Base-by-base conservation (phyloP, 2,113 vertebrate species). In the Sakesphorus luctuosus region DNA sequence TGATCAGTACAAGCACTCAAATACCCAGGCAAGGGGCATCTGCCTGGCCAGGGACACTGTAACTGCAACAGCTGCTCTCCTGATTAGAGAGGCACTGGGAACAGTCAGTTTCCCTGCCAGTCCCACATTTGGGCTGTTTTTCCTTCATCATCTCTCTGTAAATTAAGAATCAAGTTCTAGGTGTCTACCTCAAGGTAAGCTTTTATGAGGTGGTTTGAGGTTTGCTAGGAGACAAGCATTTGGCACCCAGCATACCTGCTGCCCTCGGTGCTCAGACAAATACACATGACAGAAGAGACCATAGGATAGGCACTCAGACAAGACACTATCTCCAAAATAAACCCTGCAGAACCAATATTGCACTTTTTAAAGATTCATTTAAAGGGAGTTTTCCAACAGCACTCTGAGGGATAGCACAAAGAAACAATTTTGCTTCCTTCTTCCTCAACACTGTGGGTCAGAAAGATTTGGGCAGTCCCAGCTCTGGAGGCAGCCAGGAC, bases 241-340 rank as follows among this genome's bases (percentile, higher is more conserved):
- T 75, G 40, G 36, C 59, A 86, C 46, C 63, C 25, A 40, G 63
- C 33, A 26, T 14, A 71, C 19, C 8, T 5, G 4, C 29, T 7
- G 1, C 24, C 62, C 87, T 21, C 2, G 0, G 15, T 28, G 35
- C 40, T 56, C 3, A 0, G 47, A 33, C 61, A 78, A 66, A 72
- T 6, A 85, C 1, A 0, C 20, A 19, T 0, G 0, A 33, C 31
- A 3, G 47, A 91, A 63, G 23, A 72, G 18, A 46, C 50, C 3
- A 3, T 2, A 43, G 49, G 11, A 47, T 12, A 0, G 6, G 8
- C 38, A 92, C 36, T 23, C 35, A 83, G 35, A 43, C 18, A 69
- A 69, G 21, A 21, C 3, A 6, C 38, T 62, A 3, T 18, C 56
- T 85, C 55, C 56, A 75, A 92, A 74, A 71, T 10, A 55, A 77